Base-by-base conservation (phyloP, 1,140 invertebrate species). In the Trissolcus basalis region DNA sequence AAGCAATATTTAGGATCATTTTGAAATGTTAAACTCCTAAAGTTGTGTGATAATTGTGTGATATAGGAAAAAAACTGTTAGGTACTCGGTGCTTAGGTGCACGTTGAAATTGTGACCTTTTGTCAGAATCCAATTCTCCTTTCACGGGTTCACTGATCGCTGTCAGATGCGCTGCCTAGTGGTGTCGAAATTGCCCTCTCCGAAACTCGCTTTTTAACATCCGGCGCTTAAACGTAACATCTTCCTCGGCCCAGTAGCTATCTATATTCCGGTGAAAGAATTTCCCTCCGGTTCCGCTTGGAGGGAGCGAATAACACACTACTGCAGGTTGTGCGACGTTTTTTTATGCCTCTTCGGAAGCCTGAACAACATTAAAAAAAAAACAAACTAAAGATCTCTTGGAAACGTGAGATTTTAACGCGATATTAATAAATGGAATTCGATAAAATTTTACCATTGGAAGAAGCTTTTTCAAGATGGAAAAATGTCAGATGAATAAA, bases 71-170 rank as follows among this genome's bases (percentile, higher is more conserved):
- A 27, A 27, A 27, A 6, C n/a, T n/a, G 19, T 27, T 27, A 6
- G 19, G 6, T 27, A 27, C 2, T 3, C 6, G 19, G 6, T 27
- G 19, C 6, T 27, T 3, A 6, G 6, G 19, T 27, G 19, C 19
- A 27, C 6, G 19, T 27, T 27, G 19, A 27, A 27, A 27, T 27
- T 27, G 19, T 48, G 72, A 75, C 72, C 72, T 75, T 69, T 64
- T 59, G 72, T 27, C 19, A 59, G 69, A 56, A 58, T 69, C 35
- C 33, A 54, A 75, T 60, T 75, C 72, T 64, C 58, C 72, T 74
- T 68, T 74, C 72, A 75, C 64, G 64, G 72, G 53, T 75, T 75
- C 72, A 69, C 58, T 63, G 64, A 75, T 75, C 72, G 54, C 39
- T 41, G 47, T 51, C 64, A 45, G 58, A 68, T 69, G 58, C 56